Evolutionary conservation across 2,888 invertebrate genomes (phyloP), one percentile per base, ranked within the genome.

Genomic region (Stegophylla sp.): DNA sequence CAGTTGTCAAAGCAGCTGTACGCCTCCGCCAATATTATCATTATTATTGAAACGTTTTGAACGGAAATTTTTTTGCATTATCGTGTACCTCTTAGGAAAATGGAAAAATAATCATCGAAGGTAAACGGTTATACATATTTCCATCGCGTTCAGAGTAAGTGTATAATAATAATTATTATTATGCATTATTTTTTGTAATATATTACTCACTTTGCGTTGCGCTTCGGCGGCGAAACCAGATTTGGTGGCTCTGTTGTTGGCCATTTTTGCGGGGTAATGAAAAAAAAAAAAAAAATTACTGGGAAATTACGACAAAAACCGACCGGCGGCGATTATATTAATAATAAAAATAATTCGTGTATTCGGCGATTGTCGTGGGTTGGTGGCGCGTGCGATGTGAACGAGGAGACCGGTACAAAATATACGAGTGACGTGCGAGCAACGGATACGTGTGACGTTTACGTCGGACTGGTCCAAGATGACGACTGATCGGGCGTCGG

Each of bases 171-270:
- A n/a, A 64, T 41, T 12, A 41, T 63, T 63, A 10, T 12, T 41
- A 41, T 41, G 20, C 34, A n/a, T n/a, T n/a, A n/a, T n/a, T n/a
- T n/a, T n/a, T 3, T 15, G 28, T 23, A 13, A 34, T 3, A 34
- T 28, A 51, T n/a, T 64, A 76, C 90, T 91, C 88, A 97, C 97
- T 92, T 96, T 97, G 87, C 94, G 91, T 88, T 97, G 96, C 76
- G 96, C 95, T 88, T 97, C 97, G 82, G 96, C 96, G 85, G 96
- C 97, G 89, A 96, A 95, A 91, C 97, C 97, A 86, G 94, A 94
- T 88, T 95, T 95, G 82, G 94, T 89, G 85, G 95, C 95, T 87
- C 95, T 89, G 89, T 93, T 92, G 87, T 89, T 91, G 85, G 94
- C 93, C 94, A 94, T 94, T 86, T 41, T 66, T 3, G 17, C 5